Conservation (phyloP, 2,888 invertebrate species). For the Cylloceria caligata region DNA sequence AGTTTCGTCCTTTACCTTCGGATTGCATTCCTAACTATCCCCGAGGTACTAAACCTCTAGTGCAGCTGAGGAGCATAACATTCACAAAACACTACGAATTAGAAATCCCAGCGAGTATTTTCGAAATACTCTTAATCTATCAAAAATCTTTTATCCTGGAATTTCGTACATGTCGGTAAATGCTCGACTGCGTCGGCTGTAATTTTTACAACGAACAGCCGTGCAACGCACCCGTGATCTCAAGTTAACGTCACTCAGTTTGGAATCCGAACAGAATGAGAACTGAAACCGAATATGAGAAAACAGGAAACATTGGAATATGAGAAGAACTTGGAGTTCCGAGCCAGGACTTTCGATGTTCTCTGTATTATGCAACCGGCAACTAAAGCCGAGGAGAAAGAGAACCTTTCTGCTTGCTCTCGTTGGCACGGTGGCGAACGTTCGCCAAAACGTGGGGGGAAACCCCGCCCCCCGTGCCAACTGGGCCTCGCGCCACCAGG, state of each 20-base stretch:
- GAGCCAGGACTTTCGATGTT: conserved; percentile 62
- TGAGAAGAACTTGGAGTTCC: conserved; percentile 39
- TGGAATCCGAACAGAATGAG: too few species aligned
- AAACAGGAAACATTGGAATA: conserved; percentile 1
- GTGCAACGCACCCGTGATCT: conserved; percentile 36
- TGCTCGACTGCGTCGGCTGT: neutral
- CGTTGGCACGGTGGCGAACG: conserved; percentile 59
- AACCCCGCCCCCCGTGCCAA: conserved; percentile 55
- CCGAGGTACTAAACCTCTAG: conserved; percentile 1
- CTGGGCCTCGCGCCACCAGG: conserved; percentile 62
- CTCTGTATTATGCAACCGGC: conserved; percentile 48
- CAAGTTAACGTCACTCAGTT: conserved; percentile 38
- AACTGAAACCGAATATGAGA: too few species aligned
- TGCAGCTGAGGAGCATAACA: conserved; percentile 7
- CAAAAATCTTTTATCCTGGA: neutral
- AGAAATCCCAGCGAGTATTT: neutral
- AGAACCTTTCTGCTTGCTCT: conserved; percentile 25
- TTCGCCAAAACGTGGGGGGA: conserved; percentile 42
- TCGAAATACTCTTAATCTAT: neutral
- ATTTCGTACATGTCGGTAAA: neutral
- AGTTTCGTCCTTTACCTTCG: conserved; percentile 29
- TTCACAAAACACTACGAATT: too few species aligned
- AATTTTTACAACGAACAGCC: conserved; percentile 16
- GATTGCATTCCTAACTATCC: neutral
- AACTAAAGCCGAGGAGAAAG: conserved; percentile 6